Conservation (phyloP, 2,888 invertebrate genomes). For the Spilosoma lubricipeda region DNA sequence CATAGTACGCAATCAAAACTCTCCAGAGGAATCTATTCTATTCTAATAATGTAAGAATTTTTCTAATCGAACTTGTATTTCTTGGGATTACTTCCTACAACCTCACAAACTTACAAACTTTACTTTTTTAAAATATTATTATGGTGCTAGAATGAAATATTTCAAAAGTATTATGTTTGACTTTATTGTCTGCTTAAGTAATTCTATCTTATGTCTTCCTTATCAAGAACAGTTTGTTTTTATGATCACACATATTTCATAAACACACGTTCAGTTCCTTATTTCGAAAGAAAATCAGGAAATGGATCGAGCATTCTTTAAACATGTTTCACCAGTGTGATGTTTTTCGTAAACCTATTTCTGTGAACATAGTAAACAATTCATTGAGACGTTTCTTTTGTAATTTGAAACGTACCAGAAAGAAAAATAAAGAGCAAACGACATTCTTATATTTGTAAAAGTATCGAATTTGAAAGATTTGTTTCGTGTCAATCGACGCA, state of each 20-base stretch:
- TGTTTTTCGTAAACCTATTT: slow-evolving; percentile 34
- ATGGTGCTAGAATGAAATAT: too few relatives aligned
- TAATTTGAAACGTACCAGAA: slow-evolving; percentile 47
- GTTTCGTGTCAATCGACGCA: slow-evolving; percentile 26
- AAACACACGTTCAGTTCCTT: background rate
- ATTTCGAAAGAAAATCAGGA: slow-evolving; percentile 10
- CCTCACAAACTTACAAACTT: too few relatives aligned
- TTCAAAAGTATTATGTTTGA: background rate
- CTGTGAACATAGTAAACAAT: slow-evolving; percentile 43
- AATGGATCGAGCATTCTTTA: slow-evolving; percentile 19
- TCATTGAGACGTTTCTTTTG: slow-evolving; percentile 43
- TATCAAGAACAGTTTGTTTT: background rate
- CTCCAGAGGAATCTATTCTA: too few relatives aligned
- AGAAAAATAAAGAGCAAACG: slow-evolving; percentile 38
- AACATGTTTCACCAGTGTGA: slow-evolving; percentile 28
- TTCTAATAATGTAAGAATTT: too few relatives aligned
- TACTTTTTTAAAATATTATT: too few relatives aligned
- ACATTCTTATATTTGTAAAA: slow-evolving; percentile 38
- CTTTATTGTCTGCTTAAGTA: background rate
- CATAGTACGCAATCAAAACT: too few relatives aligned
- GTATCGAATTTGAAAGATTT: slow-evolving; percentile 46
- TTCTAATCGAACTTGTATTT: too few relatives aligned
- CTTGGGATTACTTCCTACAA: too few relatives aligned
- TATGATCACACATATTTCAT: background rate
- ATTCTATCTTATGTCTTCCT: background rate